phyloP scores from a whole-genome alignment of 1,140 invertebrate species.

The Hylyphantes graminicola region DNA sequence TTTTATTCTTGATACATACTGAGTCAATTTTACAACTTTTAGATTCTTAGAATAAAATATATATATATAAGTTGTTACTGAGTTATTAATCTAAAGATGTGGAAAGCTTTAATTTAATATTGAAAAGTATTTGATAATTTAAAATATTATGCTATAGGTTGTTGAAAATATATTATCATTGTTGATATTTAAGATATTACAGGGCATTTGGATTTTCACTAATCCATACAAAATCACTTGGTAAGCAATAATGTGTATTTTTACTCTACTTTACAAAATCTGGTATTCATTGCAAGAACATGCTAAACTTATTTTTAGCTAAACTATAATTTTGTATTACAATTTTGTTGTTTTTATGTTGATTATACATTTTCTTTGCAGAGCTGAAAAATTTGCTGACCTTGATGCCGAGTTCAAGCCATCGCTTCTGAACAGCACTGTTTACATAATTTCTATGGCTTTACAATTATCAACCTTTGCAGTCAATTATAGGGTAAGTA shows the following conservation, averaged over 20 bases:
- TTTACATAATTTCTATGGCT: conserved; percentile 97
- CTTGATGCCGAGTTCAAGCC: conserved; percentile 91
- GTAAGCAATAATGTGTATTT: not conserved
- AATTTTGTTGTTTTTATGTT: not conserved
- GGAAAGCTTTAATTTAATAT: too few species aligned
- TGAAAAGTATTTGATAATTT: too few species aligned
- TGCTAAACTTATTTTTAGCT: not conserved
- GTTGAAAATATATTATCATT: too few species aligned
- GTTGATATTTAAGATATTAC: too few species aligned
- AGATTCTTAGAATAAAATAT: too few species aligned
- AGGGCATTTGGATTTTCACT: too few species aligned
- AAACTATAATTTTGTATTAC: not conserved
- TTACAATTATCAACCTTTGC: conserved; percentile 98
- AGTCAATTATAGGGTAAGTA: conserved; percentile 94
- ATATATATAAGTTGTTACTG: too few species aligned
- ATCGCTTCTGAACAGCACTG: conserved; percentile 95
- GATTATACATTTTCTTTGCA: conserved; percentile 30
- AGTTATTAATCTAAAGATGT: too few species aligned
- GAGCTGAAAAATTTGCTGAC: conserved; percentile 71
- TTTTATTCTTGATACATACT: too few species aligned
- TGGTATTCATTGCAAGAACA: not conserved
- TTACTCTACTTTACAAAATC: not conserved
- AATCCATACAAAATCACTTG: too few species aligned
- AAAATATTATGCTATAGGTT: too few species aligned
- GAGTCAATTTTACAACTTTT: too few species aligned